Evolutionary conservation across 2,888 invertebrate species (phyloP), one percentile per base, ranked within the genome.

Genomic region (Ennomos fuscantarius): DNA sequence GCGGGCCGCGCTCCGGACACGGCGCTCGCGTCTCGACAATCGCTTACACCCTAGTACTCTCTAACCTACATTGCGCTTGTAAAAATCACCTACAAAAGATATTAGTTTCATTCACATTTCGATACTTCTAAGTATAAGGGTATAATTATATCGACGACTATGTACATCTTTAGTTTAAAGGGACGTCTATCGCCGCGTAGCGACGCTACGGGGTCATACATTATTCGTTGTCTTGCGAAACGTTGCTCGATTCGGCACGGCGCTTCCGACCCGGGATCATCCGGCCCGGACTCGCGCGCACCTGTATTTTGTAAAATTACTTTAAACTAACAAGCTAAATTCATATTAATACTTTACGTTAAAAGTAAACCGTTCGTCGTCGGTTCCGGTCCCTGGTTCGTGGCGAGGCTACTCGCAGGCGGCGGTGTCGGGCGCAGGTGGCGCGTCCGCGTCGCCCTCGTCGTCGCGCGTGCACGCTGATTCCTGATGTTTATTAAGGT

Each of bases 401-500:
- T 73, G 70, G 65, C 68, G 56, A 86, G 76, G 48, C 70, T 81
- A 81, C 53, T 72, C 81, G 67, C 77, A 68, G 59, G 75, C 79
- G 56, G 81, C 72, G 56, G 81, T 72, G 63, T 74, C 76, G 64
- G 79, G 62, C 78, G 73, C 60, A 72, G 73, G 59, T 55, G 42
- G 72, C 45, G 76, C 67, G 55, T 81, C 84, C 75, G 73, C 48
- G 77, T 70, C 54, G 51, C 93, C 93, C 58, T 93, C 93, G 59
- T 93, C 95, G 75, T 96, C 96, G 76, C 95, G 95, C 78, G 95
- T 94, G 86, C 99, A 99, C 44, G 98, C 96, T 55, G 98, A 97
- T 88, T 99, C 99, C 80, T 97, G 95, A 88, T 99, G 99, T 86
- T 99, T 99, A 93, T 98, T 98, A 69, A 99, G 95, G 93, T 99